phyloP scores from a whole-genome alignment of 2,888 invertebrate genomes.

The Xanthia icteritia region DNA sequence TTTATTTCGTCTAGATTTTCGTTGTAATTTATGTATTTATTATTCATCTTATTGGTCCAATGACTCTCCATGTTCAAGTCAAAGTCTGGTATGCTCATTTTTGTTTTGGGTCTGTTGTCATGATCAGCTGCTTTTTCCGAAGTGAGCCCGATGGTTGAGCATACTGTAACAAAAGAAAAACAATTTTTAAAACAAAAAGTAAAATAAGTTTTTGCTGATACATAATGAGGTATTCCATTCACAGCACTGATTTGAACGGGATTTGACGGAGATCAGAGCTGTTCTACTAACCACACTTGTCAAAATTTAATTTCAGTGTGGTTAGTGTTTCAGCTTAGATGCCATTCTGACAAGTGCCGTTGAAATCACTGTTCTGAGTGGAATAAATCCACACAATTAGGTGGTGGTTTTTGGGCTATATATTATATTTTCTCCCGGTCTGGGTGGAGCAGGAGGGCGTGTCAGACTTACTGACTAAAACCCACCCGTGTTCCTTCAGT shows the following conservation, averaged over 20 bases:
- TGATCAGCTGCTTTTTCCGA: constrained; percentile 80
- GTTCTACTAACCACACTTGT: too few relatives aligned
- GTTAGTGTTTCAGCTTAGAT: too few relatives aligned
- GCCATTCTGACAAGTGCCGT: too few relatives aligned
- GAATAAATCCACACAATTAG: background rate
- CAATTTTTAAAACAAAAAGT: background rate
- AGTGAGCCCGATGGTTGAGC: constrained; percentile 76
- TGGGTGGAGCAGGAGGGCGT: too few relatives aligned
- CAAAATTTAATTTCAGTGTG: too few relatives aligned
- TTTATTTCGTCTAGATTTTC: constrained; percentile 48
- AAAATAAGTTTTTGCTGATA: background rate
- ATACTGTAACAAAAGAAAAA: constrained; percentile 81
- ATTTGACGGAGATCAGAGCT: background rate
- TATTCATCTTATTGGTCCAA: constrained; percentile 70
- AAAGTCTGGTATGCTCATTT: constrained; percentile 57
- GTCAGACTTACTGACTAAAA: too few relatives aligned
- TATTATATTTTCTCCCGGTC: too few relatives aligned
- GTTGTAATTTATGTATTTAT: constrained; percentile 49
- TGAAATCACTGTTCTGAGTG: background rate
- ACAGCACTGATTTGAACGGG: background rate
- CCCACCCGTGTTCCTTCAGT: too few relatives aligned
- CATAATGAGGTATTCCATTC: background rate
- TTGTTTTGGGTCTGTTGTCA: constrained; percentile 67
- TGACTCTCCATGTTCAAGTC: constrained; percentile 60
- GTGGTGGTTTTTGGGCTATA: too few relatives aligned